These are phyloP conservation scores for Leptinotarsa undecemlineata DNA, from an alignment of 1,140 invertebrate genomes.

Conservation along the genomic window DNA sequence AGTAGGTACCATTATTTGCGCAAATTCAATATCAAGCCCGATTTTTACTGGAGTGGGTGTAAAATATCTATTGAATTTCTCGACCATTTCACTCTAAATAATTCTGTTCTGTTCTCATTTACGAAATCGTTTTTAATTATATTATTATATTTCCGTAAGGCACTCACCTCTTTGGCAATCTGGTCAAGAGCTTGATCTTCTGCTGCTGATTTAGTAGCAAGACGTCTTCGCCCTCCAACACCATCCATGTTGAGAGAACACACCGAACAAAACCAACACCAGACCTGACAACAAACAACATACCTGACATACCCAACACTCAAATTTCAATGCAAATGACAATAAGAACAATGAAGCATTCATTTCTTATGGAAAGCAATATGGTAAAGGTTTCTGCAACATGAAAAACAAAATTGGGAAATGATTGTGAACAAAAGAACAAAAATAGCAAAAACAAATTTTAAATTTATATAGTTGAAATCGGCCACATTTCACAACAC, in stretches of 20 bases:
- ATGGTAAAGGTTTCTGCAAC: neutral
- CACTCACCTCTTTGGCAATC: slow-evolving; percentile 83
- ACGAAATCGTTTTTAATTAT: too few species aligned
- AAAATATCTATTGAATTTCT: too few species aligned
- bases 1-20: too few species aligned
- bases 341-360: slow-evolving; percentile 6
- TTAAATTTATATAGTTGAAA: too few species aligned
- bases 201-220: slow-evolving; percentile 73
- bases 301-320: slow-evolving; percentile 12
- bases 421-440: too few species aligned
- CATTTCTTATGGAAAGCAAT: neutral
- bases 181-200: slow-evolving; percentile 88
- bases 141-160: neutral
- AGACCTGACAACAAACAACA: slow-evolving; percentile 32
- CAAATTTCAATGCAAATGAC: slow-evolving; percentile 5
- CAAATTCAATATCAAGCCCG: too few species aligned
- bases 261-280: slow-evolving; percentile 15
- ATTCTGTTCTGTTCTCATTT: too few species aligned
- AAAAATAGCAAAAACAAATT: too few species aligned
- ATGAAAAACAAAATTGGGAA: too few species aligned
- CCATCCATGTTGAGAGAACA: slow-evolving; percentile 60
- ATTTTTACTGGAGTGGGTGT: too few species aligned
- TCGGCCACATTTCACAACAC: too few species aligned
- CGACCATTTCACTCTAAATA: too few species aligned
- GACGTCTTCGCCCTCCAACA: slow-evolving; percentile 72